A percentile compares a stretch with the other conserved stretches of the same genome.
Evolutionary conservation across 2,888 invertebrate species (phyloP).

Genomic region (Melanostoma mellinum): DNA sequence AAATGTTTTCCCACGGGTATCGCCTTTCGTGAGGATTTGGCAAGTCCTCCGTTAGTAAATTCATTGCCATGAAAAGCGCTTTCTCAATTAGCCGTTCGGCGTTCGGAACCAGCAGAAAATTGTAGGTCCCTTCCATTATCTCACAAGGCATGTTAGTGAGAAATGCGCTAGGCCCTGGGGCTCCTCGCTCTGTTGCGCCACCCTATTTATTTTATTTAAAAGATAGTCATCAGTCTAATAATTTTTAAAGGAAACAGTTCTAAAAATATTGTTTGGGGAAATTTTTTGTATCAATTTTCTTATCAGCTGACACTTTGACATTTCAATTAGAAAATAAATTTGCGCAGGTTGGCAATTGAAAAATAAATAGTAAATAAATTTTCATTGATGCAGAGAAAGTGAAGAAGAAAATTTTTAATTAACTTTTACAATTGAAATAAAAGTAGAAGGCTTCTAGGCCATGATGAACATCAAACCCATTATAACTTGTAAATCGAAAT

Average conservation of each 20-base stretch:
- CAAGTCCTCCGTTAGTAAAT: too few relatives aligned
- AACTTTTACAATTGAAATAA: not conserved
- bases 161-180: too few relatives aligned
- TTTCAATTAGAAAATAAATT: not conserved
- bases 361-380: conserved; percentile 18
- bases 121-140: too few relatives aligned
- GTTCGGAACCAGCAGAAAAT: too few relatives aligned
- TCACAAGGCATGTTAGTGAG: too few relatives aligned
- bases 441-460: not conserved
- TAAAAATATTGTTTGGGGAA: not conserved
- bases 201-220: too few relatives aligned
- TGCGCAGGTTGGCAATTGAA: conserved; percentile 7
- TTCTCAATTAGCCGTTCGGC: too few relatives aligned
- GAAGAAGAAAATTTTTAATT: not conserved
- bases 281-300: conserved; percentile 21
- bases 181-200: too few relatives aligned
- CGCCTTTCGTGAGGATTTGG: too few relatives aligned
- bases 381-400: not conserved
- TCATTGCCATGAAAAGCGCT: too few relatives aligned
- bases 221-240: too few relatives aligned
- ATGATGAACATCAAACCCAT: conserved; percentile 80
- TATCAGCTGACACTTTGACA: conserved; percentile 54
- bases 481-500: conserved; percentile 78
- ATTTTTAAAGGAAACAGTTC: not conserved
- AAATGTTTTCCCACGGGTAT: too few relatives aligned